phyloP scores from a whole-genome alignment of 2,888 invertebrate genomes.

The Chaetogeoica ovagalla region DNA sequence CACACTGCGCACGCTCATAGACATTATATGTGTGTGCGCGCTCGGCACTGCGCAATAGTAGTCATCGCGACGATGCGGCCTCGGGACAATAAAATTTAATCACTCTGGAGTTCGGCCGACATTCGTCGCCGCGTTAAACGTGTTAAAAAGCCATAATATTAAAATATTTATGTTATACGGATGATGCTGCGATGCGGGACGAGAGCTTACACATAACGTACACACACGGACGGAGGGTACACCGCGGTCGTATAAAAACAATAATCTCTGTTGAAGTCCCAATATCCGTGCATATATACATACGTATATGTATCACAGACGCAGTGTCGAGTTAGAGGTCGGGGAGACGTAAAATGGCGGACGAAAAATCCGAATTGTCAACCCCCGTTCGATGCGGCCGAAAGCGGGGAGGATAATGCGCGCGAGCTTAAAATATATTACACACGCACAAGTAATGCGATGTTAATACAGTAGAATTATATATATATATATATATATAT shows the following conservation, averaged over 20 bases:
- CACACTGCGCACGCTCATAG: too few species aligned
- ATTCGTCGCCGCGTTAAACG: constrained; percentile 18
- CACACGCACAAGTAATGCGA: too few species aligned
- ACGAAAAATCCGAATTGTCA: constrained; percentile 39
- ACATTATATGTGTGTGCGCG: too few species aligned
- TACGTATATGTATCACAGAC: background rate
- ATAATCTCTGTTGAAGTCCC: constrained; percentile 52
- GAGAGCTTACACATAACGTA: constrained; percentile 9
- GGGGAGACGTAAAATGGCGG: constrained; percentile 34
- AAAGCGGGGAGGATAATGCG: background rate
- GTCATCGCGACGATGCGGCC: background rate
- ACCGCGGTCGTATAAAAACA: constrained; percentile 48
- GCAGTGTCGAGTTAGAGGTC: too few species aligned
- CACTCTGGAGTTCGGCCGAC: background rate
- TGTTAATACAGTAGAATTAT: too few species aligned
- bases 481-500: too few species aligned
- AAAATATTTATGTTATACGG: too few species aligned
- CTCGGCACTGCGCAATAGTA: too few species aligned
- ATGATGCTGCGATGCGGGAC: background rate
- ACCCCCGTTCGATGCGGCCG: background rate
- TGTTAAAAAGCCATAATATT: constrained; percentile 46
- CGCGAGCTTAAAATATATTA: constrained; percentile 14
- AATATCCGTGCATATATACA: background rate
- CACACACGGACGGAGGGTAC: too few species aligned
- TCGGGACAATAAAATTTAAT: constrained; percentile 36